Evolutionary conservation across 2,797 vertebrate genomes (phyloP), one percentile per base, ranked within the genome.

Genomic region (Sorex maritimensis): DNA sequence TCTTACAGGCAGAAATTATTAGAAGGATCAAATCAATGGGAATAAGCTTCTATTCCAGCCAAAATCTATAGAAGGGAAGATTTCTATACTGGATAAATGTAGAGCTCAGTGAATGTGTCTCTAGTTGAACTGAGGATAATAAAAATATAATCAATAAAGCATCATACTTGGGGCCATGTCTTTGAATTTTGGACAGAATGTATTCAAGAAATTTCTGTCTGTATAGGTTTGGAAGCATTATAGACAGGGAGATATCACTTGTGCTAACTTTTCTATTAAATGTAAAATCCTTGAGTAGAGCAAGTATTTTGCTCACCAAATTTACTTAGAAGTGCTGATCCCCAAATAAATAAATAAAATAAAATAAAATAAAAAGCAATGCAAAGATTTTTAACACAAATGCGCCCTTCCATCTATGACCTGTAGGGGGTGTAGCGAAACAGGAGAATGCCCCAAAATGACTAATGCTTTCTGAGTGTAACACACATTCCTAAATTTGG

Each of bases 361-460:
- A 21, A n/a, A 49, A 49, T 49, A 58, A 69, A 72, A n/a, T 13
- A 72, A 80, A 28, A 26, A n/a, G 4, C 67, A 26, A 63, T 6
- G 1, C n/a, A 10, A 19, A 69, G 8, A 11, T 34, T 74, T 93
- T 74, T 63, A 67, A 71, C 41, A 72, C 82, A 78, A 86, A 46
- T 68, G 0, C 79, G 2, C 71, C 75, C 28, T 95, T 81, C 34
- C 23, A 4, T 14, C 7, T 67, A 17, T 83, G 74, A 69, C 92
- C 96, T 83, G 41, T 80, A 95, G 95, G 79, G 91, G 96, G 96
- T 14, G 30, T 17, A 77, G 17, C 26, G 74, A 89, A 94, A 81
- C 92, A 95, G 28, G 71, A 44, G 4, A 91, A 23, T 28, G 38
- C 4, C 21, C 49, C 8, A 49, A 52, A 86, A 34, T 24, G n/a